A percentile compares a stretch with the other conserved stretches of the same genome.
Evolutionary conservation across 2,888 invertebrate genomes (phyloP).

Genomic region (Gasteruption jaculator): DNA sequence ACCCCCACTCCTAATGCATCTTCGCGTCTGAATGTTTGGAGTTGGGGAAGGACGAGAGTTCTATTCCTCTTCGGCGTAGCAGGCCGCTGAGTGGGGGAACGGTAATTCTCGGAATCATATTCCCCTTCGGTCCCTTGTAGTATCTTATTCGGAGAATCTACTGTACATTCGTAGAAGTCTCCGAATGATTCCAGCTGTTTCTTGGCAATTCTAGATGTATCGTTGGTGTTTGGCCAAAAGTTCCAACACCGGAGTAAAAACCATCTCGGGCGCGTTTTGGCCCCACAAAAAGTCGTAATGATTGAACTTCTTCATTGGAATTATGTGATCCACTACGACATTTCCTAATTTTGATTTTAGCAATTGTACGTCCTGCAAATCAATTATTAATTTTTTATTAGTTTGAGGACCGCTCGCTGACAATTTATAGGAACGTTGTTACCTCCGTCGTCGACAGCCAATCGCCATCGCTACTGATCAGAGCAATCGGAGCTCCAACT

Average conservation of each 20-base stretch:
- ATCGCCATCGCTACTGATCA: conserved; percentile 42
- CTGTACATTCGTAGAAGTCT: too few species aligned
- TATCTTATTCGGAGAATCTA: too few species aligned
- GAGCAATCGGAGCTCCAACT: conserved; percentile 38
- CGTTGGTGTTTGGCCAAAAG: conserved; percentile 24
- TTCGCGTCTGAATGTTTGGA: too few species aligned
- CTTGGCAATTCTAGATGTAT: conserved; percentile 2
- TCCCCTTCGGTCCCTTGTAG: too few species aligned
- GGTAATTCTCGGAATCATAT: too few species aligned
- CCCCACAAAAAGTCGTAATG: conserved; percentile 48
- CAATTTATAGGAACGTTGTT: conserved; percentile 12
- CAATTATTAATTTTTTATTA: neutral
- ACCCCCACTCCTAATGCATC: too few species aligned
- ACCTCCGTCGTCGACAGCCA: conserved; percentile 39
- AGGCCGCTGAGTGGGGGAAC: too few species aligned
- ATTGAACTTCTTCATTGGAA: conserved; percentile 32
- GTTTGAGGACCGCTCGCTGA: neutral
- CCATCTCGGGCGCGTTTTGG: conserved; percentile 30
- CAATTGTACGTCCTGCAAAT: conserved; percentile 33
- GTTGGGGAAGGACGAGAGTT: too few species aligned
- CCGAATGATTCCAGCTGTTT: too few species aligned
- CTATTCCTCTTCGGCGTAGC: too few species aligned
- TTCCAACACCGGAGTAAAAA: conserved; percentile 36
- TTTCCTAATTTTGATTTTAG: conserved; percentile 30
- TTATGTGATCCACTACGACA: conserved; percentile 33